Evolutionary conservation across 2,888 invertebrate species (phyloP).

Genomic region (Spodoptera picta): DNA sequence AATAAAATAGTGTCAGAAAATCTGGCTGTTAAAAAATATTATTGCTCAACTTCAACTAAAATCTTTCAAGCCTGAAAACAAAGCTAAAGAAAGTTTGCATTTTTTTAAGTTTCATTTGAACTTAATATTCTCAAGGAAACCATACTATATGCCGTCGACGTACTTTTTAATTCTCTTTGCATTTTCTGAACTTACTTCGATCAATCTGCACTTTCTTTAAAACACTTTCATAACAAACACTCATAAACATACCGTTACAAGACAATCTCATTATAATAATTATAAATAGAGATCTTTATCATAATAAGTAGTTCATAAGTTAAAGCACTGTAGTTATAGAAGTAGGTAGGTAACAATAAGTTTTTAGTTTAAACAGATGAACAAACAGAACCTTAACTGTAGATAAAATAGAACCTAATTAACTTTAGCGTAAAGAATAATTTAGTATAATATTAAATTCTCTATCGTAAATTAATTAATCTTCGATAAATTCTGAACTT

Average conservation of each 20-base stretch:
- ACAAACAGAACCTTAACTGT: conserved; percentile 9
- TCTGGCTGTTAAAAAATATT: conserved; percentile 6
- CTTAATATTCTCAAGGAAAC: background rate
- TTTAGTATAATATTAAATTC: conserved; percentile 8
- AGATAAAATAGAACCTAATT: conserved; percentile 22
- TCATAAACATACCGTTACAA: conserved; percentile 30
- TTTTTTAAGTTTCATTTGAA: background rate
- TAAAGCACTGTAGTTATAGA: conserved; percentile 48
- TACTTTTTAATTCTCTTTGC: conserved; percentile 1
- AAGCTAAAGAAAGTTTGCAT: background rate
- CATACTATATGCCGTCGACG: conserved; percentile 2
- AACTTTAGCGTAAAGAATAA: conserved; percentile 6
- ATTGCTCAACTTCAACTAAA: background rate
- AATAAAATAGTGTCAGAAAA: background rate
- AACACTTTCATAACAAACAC: conserved; percentile 49
- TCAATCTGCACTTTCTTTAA: conserved; percentile 44
- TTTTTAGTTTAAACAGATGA: conserved; percentile 18
- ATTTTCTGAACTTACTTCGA: conserved; percentile 12
- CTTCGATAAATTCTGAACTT: conserved; percentile 22
- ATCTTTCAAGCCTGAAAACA: background rate
- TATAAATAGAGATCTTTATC: conserved; percentile 31
- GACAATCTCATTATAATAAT: conserved; percentile 43
- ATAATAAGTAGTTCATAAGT: conserved; percentile 24
- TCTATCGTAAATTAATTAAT: conserved; percentile 15
- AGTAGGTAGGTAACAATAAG: conserved; percentile 27